Percentiles rank a stretch among this genome's conserved stretches.
These are phyloP conservation scores for Myrmecophaga tridactyla DNA, from an alignment of 2,113 vertebrate genomes.

Conservation along the genomic window DNA sequence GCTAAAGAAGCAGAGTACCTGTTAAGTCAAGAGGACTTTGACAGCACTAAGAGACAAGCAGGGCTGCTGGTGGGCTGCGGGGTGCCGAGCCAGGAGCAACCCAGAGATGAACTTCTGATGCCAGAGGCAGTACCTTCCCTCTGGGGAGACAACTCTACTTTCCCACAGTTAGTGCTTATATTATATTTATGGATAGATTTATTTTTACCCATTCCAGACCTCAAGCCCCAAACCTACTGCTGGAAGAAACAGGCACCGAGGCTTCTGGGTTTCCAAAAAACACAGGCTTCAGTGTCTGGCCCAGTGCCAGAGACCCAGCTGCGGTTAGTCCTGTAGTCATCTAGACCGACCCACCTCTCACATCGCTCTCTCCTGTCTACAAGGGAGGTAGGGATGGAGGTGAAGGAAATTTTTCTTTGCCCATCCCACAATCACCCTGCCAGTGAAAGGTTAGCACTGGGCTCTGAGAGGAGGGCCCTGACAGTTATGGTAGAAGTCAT, in stretches of 20 bases:
- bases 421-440: not conserved
- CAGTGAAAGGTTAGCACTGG: not conserved
- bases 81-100: not conserved
- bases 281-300: not conserved
- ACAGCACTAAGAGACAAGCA: not conserved
- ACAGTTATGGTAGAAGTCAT: not conserved
- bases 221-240: not conserved
- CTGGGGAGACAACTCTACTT: not conserved
- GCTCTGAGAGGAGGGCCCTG: not conserved
- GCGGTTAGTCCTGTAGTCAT: not conserved
- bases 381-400: not conserved
- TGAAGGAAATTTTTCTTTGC: not conserved
- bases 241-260: not conserved
- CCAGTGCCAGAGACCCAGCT: not conserved
- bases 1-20: not conserved
- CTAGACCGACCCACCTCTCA: not conserved
- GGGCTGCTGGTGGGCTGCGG: no score
- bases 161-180: conserved; percentile 57
- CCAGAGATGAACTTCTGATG: not conserved
- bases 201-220: conserved; percentile 50
- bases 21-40: fast-evolving
- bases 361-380: not conserved
- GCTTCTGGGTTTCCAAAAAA: not conserved
- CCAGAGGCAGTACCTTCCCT: not conserved
- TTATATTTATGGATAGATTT: conserved; percentile 63